A percentile compares a stretch with the other conserved stretches of the same genome.
Conservation (phyloP, 2,888 invertebrate genomes). For the Eristalis arbustorum region DNA sequence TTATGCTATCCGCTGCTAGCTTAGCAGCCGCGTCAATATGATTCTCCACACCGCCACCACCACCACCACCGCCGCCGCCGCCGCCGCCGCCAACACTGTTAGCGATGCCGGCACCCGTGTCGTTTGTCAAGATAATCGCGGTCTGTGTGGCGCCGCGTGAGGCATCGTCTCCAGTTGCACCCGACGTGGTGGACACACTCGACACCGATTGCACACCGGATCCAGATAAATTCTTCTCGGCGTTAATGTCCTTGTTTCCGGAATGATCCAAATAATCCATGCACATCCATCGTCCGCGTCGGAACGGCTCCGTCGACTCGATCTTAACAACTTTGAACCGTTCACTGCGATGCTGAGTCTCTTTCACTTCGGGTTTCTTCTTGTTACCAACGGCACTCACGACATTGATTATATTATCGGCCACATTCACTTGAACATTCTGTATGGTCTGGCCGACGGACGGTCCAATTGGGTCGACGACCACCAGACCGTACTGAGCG, state of each 20-base stretch:
- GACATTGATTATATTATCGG: slow-evolving; percentile 84
- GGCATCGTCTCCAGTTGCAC: slow-evolving; percentile 35
- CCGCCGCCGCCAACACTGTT: background rate
- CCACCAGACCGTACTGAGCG: slow-evolving; percentile 90
- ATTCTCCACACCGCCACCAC: slow-evolving; percentile 71
- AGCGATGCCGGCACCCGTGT: slow-evolving; percentile 71
- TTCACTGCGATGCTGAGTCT: slow-evolving; percentile 89
- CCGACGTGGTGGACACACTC: slow-evolving; percentile 64
- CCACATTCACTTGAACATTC: slow-evolving; percentile 85
- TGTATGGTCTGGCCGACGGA: slow-evolving; percentile 78
- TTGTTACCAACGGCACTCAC: slow-evolving; percentile 80
- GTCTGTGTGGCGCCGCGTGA: slow-evolving; percentile 35
- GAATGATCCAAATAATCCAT: slow-evolving; percentile 96
- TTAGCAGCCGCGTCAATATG: slow-evolving; percentile 75
- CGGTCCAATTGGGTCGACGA: slow-evolving; percentile 84
- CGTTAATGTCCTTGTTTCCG: slow-evolving; percentile 78
- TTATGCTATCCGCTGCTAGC: slow-evolving; percentile 76
- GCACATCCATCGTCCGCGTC: slow-evolving; percentile 95
- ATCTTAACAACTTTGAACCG: slow-evolving; percentile 97
- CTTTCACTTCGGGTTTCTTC: slow-evolving; percentile 82
- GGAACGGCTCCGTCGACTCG: slow-evolving; percentile 96
- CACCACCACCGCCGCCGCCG: background rate
- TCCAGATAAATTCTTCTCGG: slow-evolving; percentile 76
- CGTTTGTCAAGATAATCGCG: slow-evolving; percentile 53
- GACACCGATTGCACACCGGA: slow-evolving; percentile 52